These are phyloP conservation scores for Acrocephalus kingi DNA, from an alignment of 2,113 vertebrate genomes.

Conservation along the genomic window DNA sequence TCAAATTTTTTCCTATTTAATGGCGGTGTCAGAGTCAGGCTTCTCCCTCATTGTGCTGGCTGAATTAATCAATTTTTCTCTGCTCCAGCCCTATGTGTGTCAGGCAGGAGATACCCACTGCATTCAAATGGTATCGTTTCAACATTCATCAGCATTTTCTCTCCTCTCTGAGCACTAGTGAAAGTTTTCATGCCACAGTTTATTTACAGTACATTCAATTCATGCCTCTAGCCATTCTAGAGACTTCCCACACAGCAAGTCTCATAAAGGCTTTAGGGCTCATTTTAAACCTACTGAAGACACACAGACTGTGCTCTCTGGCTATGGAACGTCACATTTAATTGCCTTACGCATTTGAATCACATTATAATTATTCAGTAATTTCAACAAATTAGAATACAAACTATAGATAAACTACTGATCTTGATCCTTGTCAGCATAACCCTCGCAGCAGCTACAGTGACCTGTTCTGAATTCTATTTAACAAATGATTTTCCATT, in stretches of 20 bases:
- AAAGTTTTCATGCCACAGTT: slow-evolving; percentile 3
- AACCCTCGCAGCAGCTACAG: neutral
- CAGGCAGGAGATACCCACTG: neutral
- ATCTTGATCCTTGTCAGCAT: neutral
- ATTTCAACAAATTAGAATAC: slow-evolving; percentile 33
- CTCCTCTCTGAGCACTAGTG: neutral
- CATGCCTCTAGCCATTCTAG: slow-evolving; percentile 1
- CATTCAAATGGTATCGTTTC: neutral
- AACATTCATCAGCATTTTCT: neutral
- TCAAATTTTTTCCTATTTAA: neutral
- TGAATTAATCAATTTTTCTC: neutral
- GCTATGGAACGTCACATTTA: neutral
- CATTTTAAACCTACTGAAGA: neutral
- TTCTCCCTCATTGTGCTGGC: neutral
- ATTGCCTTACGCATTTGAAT: neutral
- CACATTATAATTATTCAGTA: neutral
- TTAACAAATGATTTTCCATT: neutral
- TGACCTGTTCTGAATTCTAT: neutral
- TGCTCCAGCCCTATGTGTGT: neutral
- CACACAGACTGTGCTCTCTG: neutral
- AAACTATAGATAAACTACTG: slow-evolving; percentile 6
- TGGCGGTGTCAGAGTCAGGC: neutral
- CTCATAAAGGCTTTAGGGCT: neutral
- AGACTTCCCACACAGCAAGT: neutral
- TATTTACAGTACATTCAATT: slow-evolving; percentile 28